Conservation (phyloP, 2,888 invertebrate species). For the Spatulosminthurus flaviceps region DNA sequence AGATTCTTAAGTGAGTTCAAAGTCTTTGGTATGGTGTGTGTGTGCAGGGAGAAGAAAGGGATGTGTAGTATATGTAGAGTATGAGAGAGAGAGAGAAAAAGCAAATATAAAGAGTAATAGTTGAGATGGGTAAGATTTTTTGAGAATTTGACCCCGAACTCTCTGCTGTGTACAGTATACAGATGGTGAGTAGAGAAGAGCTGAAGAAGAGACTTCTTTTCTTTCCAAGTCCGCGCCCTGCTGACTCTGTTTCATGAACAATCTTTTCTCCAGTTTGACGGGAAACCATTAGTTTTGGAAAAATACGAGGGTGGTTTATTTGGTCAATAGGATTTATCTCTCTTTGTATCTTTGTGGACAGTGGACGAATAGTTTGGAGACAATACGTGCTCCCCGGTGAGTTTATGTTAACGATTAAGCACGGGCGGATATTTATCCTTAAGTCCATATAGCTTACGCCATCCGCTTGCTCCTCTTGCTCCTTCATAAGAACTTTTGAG, state of each 20-base stretch:
- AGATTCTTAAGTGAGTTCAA: no score
- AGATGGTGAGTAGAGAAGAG: constrained; percentile 17
- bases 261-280: constrained; percentile 45
- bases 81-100: constrained; percentile 30
- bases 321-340: constrained; percentile 50
- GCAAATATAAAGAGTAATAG: constrained; percentile 28
- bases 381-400: constrained; percentile 49
- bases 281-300: constrained; percentile 42
- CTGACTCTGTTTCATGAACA: constrained; percentile 42
- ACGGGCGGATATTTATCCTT: constrained; percentile 47
- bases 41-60: background rate
- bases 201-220: constrained; percentile 38
- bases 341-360: constrained; percentile 49
- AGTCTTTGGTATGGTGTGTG: no score
- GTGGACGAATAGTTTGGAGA: constrained; percentile 46
- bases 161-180: constrained; percentile 32
- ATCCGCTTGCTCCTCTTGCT: background rate
- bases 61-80: no score
- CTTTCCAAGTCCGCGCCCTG: constrained; percentile 48
- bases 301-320: constrained; percentile 52
- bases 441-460: constrained; percentile 21
- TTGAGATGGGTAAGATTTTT: constrained; percentile 23
- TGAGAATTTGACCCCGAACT: constrained; percentile 45
- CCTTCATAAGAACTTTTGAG: no score
- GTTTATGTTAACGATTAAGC: constrained; percentile 47